Evolutionary conservation across 2,888 invertebrate species (phyloP).

Genomic region (Apamea epomidion): DNA sequence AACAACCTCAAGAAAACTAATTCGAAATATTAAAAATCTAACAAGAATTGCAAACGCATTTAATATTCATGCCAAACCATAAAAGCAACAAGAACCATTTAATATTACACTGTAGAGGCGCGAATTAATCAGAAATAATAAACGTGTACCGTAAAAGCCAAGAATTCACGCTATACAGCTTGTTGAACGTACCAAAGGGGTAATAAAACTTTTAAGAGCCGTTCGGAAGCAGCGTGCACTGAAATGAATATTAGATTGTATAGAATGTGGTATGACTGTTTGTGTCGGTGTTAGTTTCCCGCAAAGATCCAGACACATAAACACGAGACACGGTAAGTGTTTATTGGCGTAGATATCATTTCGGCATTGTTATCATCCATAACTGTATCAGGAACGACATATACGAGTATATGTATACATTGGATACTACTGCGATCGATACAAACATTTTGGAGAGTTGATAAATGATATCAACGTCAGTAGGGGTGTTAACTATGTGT

Average conservation of each 20-base stretch:
- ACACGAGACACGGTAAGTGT: conserved; percentile 72
- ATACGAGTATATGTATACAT: not conserved
- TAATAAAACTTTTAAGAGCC: conserved; percentile 72
- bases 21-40: conserved; percentile 27
- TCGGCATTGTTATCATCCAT: conserved; percentile 66
- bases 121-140: conserved; percentile 65
- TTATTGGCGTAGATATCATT: conserved; percentile 70
- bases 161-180: conserved; percentile 65
- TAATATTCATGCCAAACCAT: conserved; percentile 60
- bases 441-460: conserved; percentile 7
- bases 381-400: conserved; percentile 24
- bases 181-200: conserved; percentile 68
- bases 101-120: conserved; percentile 57
- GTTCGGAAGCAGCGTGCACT: conserved; percentile 75
- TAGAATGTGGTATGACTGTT: conserved; percentile 80
- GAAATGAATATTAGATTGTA: conserved; percentile 78
- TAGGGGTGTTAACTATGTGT: conserved; percentile 90
- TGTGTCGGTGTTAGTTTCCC: conserved; percentile 72
- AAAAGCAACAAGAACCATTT: conserved; percentile 57
- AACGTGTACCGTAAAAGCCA: conserved; percentile 62
- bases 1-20: conserved; percentile 15
- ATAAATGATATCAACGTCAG: conserved; percentile 30
- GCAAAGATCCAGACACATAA: conserved; percentile 62
- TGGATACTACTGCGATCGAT: not conserved
- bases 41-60: conserved; percentile 45